Evolutionary conservation across 2,113 vertebrate genomes (phyloP).

Genomic region (Grammomys surdaster): DNA sequence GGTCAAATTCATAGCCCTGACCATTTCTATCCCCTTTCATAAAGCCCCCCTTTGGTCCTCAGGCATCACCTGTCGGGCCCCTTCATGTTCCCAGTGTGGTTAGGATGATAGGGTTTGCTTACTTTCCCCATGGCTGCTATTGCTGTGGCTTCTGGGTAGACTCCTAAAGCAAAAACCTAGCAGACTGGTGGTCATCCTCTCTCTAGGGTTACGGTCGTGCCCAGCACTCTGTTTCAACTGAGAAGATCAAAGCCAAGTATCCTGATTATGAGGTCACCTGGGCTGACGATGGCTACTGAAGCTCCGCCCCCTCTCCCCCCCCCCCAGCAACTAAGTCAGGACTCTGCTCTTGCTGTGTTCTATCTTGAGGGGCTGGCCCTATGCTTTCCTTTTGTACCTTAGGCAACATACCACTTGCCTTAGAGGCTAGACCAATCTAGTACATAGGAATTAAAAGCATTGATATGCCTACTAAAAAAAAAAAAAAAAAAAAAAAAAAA

Average conservation of each 20-base stretch:
- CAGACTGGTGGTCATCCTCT: not conserved
- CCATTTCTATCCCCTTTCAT: too few species aligned
- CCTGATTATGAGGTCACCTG: constrained; percentile 95
- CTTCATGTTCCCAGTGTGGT: not conserved
- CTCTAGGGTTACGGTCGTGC: constrained; percentile 95
- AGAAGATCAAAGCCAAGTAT: constrained; percentile 92
- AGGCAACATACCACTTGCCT: not conserved
- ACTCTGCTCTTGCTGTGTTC: fast-evolving
- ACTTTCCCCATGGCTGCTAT: not conserved
- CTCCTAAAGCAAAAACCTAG: not conserved
- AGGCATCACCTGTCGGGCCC: not conserved
- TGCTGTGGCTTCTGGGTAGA: not conserved
- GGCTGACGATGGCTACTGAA: constrained; percentile 96
- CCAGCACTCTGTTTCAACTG: constrained; percentile 91
- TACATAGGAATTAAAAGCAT: constrained; percentile 58
- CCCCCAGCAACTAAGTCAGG: fast-evolving
- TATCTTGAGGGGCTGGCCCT: fast-evolving
- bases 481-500: too few species aligned
- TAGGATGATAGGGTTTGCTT: not conserved
- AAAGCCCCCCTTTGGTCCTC: not conserved
- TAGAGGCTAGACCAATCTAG: not conserved
- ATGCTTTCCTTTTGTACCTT: not conserved
- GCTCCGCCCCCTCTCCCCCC: not conserved
- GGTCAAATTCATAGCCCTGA: not conserved
- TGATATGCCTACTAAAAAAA: not conserved